Evolutionary conservation across 2,797 vertebrate genomes (phyloP).

Genomic region (Betta splendens): DNA sequence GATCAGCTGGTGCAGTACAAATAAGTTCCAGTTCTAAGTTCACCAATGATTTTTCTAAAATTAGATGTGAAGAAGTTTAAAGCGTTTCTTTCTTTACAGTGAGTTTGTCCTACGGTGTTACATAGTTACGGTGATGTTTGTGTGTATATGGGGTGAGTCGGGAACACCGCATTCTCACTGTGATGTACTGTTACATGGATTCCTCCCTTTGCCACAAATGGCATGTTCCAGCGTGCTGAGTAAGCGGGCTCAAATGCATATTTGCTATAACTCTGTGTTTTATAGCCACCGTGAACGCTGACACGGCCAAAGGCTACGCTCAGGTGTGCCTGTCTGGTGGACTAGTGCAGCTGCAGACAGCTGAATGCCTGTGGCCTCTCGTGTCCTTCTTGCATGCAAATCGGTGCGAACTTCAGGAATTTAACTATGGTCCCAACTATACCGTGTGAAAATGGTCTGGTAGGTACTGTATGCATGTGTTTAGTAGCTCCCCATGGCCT

Average conservation of each 20-base stretch:
- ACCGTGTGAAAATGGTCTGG: slow-evolving; percentile 22
- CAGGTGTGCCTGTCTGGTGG: neutral
- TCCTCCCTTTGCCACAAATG: slow-evolving; percentile 23
- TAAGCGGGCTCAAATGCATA: slow-evolving; percentile 2
- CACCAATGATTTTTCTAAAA: too few relatives aligned
- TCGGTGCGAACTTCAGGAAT: slow-evolving; percentile 26
- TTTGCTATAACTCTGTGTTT: slow-evolving; percentile 2
- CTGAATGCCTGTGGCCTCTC: slow-evolving; percentile 10
- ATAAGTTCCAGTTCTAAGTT: neutral
- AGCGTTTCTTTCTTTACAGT: too few relatives aligned
- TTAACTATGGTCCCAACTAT: slow-evolving; percentile 12
- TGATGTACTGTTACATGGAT: slow-evolving; percentile 41
- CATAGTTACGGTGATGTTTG: slow-evolving; percentile 1
- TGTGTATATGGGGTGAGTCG: neutral
- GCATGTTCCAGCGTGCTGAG: slow-evolving; percentile 39
- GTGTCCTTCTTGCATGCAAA: slow-evolving; percentile 23
- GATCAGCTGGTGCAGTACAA: neutral
- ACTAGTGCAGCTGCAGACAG: slow-evolving; percentile 4
- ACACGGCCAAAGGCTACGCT: slow-evolving; percentile 5
- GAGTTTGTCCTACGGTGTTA: too few relatives aligned
- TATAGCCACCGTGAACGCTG: slow-evolving; percentile 9
- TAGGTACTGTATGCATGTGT: slow-evolving; percentile 34
- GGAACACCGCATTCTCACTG: slow-evolving; percentile 15
- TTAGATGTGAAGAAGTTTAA: too few relatives aligned
- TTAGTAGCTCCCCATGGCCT: slow-evolving; percentile 50